A percentile compares a stretch with the other conserved stretches of the same genome.
Conservation (phyloP, 2,113 vertebrate species). For the Todiramphus saurophagus region DNA sequence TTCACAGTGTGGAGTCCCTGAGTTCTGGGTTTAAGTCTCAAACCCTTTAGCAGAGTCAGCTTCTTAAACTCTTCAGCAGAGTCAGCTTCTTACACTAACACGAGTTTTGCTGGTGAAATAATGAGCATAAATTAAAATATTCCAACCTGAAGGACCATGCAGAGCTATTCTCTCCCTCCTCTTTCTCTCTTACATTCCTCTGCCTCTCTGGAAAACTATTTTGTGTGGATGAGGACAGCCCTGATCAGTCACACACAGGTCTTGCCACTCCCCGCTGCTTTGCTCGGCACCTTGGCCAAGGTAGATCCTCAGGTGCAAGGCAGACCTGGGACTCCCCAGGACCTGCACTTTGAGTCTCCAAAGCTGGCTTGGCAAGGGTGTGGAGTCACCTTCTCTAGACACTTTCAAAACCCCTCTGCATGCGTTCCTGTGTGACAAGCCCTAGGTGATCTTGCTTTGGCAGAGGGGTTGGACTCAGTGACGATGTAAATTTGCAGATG, state of each 20-base stretch:
- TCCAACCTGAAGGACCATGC: neutral
- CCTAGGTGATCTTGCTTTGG: too few relatives aligned
- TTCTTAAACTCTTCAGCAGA: neutral
- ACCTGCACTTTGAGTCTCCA: neutral
- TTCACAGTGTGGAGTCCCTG: neutral
- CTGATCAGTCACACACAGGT: fast-evolving
- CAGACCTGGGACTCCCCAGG: neutral
- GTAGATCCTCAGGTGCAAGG: fast-evolving
- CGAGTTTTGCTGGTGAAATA: neutral
- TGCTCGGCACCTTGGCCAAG: neutral
- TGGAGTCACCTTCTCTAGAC: too few relatives aligned
- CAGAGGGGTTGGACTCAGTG: too few relatives aligned
- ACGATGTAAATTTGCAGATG: too few relatives aligned
- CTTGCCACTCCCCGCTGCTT: fast-evolving
- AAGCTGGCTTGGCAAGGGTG: neutral
- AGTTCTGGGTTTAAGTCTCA: neutral
- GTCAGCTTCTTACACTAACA: neutral
- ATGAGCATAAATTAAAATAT: neutral
- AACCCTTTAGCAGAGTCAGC: neutral
- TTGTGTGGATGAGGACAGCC: neutral
- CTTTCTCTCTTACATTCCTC: neutral
- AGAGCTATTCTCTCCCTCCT: neutral
- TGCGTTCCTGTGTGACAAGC: too few relatives aligned
- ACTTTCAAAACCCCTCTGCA: too few relatives aligned
- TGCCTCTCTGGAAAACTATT: neutral